phyloP scores from a whole-genome alignment of 2,113 vertebrate genomes.

The Isichthys henryi region DNA sequence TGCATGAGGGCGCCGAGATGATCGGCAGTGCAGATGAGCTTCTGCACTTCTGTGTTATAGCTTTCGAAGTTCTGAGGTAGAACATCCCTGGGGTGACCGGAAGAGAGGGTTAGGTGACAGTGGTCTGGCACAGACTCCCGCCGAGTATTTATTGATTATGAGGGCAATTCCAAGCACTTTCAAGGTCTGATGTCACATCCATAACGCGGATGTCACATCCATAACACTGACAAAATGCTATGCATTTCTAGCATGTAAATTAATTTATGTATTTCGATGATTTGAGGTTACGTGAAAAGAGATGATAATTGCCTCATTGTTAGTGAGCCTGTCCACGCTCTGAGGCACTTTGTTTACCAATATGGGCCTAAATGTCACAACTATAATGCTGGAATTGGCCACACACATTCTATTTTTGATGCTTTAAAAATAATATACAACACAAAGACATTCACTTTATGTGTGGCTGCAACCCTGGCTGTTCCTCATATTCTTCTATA shows the following conservation, averaged over 20 bases:
- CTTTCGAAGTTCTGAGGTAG: constrained; percentile 88
- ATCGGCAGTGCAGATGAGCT: constrained; percentile 86
- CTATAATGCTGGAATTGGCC: neutral
- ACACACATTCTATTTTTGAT: neutral
- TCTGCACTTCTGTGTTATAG: constrained; percentile 82
- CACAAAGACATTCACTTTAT: constrained; percentile 71
- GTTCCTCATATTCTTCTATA: constrained; percentile 95
- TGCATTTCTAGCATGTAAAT: neutral
- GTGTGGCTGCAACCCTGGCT: constrained; percentile 90
- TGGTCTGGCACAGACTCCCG: neutral
- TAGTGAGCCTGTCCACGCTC: neutral
- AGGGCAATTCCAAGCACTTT: neutral
- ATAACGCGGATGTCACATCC: neutral
- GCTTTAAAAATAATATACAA: neutral
- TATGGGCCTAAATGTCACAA: neutral
- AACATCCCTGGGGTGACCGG: constrained; percentile 67
- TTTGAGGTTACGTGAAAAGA: neutral
- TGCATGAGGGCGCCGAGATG: constrained; percentile 90
- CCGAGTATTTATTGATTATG: neutral
- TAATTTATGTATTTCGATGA: neutral
- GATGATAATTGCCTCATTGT: neutral
- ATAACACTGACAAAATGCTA: neutral
- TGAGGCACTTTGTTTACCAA: neutral
- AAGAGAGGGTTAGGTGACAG: neutral
- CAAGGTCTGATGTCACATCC: neutral